Evolutionary conservation across 1,140 invertebrate species (phyloP).

Genomic region (Helicoverpa zea): DNA sequence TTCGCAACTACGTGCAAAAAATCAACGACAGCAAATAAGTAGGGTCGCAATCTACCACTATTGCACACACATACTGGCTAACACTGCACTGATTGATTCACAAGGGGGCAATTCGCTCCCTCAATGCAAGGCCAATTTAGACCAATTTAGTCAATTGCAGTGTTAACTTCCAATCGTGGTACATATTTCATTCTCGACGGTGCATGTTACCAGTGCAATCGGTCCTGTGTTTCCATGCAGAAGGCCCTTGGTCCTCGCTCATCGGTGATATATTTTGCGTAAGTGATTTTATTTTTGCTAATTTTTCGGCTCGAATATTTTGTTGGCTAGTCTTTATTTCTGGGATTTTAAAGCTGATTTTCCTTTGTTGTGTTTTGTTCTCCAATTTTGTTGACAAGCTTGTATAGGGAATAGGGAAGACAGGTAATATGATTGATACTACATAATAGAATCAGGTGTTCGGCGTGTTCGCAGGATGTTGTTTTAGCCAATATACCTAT

Average conservation of each 20-base stretch:
- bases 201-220: conserved; percentile 28
- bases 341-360: background rate
- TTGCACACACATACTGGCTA: conserved; percentile 2
- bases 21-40: background rate
- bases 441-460: no score
- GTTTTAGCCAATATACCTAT: no score
- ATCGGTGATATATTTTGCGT: conserved; percentile 1
- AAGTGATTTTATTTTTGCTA: conserved; percentile 7
- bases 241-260: background rate
- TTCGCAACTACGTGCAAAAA: background rate
- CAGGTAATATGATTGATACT: no score
- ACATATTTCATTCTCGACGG: conserved; percentile 10
- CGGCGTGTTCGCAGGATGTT: no score
- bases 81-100: conserved; percentile 40
- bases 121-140: conserved; percentile 39
- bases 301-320: background rate
- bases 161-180: conserved; percentile 14
- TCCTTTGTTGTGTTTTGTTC: background rate
- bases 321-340: background rate
- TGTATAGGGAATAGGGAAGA: no score
- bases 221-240: conserved; percentile 10
- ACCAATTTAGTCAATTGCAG: conserved; percentile 40
- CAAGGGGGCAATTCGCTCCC: conserved; percentile 36
- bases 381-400: background rate
- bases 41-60: background rate